Evolutionary conservation across 2,797 vertebrate species (phyloP).

Genomic region (Gymnothorax reevesii): DNA sequence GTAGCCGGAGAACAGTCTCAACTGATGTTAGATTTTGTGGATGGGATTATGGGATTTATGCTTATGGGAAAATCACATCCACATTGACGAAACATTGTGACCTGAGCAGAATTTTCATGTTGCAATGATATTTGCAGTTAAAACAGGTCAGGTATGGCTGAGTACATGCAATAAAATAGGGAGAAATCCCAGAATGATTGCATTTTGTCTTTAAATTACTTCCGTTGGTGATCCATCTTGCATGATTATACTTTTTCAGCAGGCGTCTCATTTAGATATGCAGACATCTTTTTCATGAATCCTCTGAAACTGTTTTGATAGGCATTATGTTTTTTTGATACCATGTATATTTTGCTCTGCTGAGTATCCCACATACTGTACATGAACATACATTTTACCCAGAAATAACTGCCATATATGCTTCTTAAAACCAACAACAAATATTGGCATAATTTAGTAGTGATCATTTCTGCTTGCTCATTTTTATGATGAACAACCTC

Average conservation of each 20-base stretch:
- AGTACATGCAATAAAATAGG: too few species aligned
- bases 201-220: too few species aligned
- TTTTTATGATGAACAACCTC: not conserved
- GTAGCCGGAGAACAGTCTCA: too few species aligned
- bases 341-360: not conserved
- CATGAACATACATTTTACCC: not conserved
- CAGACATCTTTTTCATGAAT: not conserved
- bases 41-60: too few species aligned
- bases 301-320: not conserved
- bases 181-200: too few species aligned
- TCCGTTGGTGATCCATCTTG: not conserved
- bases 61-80: too few species aligned
- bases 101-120: too few species aligned
- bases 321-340: not conserved
- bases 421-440: not conserved
- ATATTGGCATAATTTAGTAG: not conserved
- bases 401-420: not conserved
- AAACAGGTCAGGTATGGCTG: too few species aligned
- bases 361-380: not conserved
- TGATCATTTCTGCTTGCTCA: not conserved
- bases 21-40: too few species aligned
- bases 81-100: too few species aligned
- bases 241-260: not conserved
- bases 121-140: too few species aligned
- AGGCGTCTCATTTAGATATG: not conserved